Base-by-base conservation (phyloP, 2,113 vertebrate species). In the Leptosomus discolor region DNA sequence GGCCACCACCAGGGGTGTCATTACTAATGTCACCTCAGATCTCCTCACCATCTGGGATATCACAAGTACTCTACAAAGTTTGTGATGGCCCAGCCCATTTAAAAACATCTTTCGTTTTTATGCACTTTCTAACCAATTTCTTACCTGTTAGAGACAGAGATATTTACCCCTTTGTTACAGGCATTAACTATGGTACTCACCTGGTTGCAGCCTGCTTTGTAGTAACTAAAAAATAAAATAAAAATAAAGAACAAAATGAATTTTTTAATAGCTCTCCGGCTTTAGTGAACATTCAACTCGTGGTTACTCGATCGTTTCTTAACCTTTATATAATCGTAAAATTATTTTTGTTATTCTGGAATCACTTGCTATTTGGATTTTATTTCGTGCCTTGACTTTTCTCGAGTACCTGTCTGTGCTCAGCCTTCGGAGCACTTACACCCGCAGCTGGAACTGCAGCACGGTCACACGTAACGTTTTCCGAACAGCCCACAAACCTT, bases 401-500 rank as follows among this genome's bases (percentile, higher is more conserved):
- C 41, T 29, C 4, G 18, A 4, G 16, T 8, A 6, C 5, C 39
- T 56, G 21, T 4, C 27, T 26, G 13, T 18, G 26, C 73, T 64
- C 34, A 45, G 27, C n/a, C n/a, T n/a, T 1, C 10, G 53, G 34
- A 20, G 11, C 29, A 2, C 30, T 10, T 18, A 5, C 19, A 12
- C 2, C 43, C 37, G 13, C 39, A 11, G 39, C 13, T 3, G 13
- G 21, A 32, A 26, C 24, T n/a, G 7, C 26, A 5, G 12, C 1
- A 4, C 46, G 18, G 20, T 8, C 67, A 36, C 21, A 3, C 14
- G 11, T 12, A 3, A 6, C 0, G 20, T 24, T 14, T 41, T 43
- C 56, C 5, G 5, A 50, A 27, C 1, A 41, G 18, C 11, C 54
- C 37, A 8, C 46, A 12, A 30, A 43, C 20, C 20, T 30, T 30